These are phyloP conservation scores for Cuniculus paca DNA, from an alignment of 2,797 vertebrate genomes.

Conservation along the genomic window DNA sequence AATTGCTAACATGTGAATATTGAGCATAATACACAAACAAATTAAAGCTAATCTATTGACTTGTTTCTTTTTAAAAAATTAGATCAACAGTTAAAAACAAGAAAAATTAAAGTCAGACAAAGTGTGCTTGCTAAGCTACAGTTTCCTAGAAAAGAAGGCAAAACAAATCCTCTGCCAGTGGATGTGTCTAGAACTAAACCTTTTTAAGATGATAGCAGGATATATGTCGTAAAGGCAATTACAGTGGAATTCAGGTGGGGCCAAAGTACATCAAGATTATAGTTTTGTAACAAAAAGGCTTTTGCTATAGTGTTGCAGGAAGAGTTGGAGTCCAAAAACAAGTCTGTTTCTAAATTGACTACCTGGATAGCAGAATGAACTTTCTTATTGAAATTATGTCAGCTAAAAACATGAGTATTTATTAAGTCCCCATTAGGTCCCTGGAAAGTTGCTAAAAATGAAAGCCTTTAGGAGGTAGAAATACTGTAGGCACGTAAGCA, in stretches of 20 bases:
- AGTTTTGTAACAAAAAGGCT: conserved; percentile 70
- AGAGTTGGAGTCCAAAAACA: conserved; percentile 19
- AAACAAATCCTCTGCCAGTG: conserved; percentile 72
- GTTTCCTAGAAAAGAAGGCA: conserved; percentile 81
- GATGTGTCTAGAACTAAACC: conserved; percentile 70
- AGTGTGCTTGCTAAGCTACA: conserved; percentile 77
- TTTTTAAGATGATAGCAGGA: conserved; percentile 48
- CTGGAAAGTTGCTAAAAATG: background rate
- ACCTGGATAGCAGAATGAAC: conserved; percentile 23
- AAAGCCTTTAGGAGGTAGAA: background rate
- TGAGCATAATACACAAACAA: conserved; percentile 61
- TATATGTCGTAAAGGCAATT: conserved; percentile 78
- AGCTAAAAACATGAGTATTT: background rate
- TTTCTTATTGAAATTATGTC: conserved; percentile 7
- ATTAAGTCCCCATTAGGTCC: background rate
- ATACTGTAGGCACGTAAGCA: background rate
- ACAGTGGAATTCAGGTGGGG: conserved; percentile 82
- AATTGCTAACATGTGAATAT: conserved; percentile 72
- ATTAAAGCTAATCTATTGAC: conserved; percentile 63
- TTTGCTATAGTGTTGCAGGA: conserved; percentile 13
- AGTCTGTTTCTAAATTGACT: conserved; percentile 54
- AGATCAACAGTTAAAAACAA: conserved; percentile 63
- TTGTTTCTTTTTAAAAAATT: conserved; percentile 4
- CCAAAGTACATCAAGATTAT: background rate
- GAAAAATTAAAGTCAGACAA: conserved; percentile 75